Base-by-base conservation (phyloP, 2,797 vertebrate species). In the Myotis planiceps region DNA sequence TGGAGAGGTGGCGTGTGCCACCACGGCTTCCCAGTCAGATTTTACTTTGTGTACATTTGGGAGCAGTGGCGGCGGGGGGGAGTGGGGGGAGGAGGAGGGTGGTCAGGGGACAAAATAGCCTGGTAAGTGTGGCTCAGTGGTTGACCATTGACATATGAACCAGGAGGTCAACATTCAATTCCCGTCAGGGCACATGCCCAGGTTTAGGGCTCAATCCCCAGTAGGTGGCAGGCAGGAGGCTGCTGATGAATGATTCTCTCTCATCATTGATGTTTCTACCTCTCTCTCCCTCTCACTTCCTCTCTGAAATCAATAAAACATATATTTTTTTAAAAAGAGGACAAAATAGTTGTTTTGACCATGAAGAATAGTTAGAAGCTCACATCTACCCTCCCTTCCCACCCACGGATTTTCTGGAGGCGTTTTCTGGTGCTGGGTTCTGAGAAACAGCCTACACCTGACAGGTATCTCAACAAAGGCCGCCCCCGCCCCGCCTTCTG, bases 401-500 rank as follows among this genome's bases (percentile, higher is more conserved):
- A 45, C 14, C 39, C 45, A 15, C 4, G n/a, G 51, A 39, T 60
- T 71, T 94, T 32, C 45, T 47, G n/a, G 47, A 87, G 21, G 51
- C 15, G 16, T 7, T n/a, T n/a, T 71, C 75, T 39, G 18, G 13
- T 47, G 72, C 51, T 78, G 18, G n/a, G 42, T 51, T 58, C 85
- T 90, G 19, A 88, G 45, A 32, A 72, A 49, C 2, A 49, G 39
- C 12, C 25, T 25, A 19, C 0, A 51, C 23, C 51, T n/a, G 34
- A 71, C 32, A 49, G 47, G 23, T 29, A 27, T 29, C 76, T 45
- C 29, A 9, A 4, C 15, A 27, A 32, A 89, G 29, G 4, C 47
- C 0, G 1, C 1, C n/a, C 39, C 49, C 1, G 4, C 7, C 3
- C 9, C 0, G 1, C 6, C 15, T 5, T 39, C 9, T n/a, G 3